Evolutionary conservation across 2,797 vertebrate genomes (phyloP), one percentile per base, ranked within the genome.

Genomic region (Zenarchopterus dispar): DNA sequence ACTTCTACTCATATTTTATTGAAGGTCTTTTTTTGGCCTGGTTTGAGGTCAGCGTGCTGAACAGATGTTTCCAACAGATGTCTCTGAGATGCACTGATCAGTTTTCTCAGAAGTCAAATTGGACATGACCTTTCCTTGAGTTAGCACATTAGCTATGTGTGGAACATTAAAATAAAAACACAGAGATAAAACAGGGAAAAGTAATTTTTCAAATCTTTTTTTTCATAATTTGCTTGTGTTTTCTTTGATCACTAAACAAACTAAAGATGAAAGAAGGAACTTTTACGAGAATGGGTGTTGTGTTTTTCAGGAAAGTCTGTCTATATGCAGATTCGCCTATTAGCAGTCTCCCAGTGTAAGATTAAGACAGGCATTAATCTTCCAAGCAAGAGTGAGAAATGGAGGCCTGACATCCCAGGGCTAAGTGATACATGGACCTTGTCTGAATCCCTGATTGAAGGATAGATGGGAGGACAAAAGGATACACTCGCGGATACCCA

Each of bases 361-460:
- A 78, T 84, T 77, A 81, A 55, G 73, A 72, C 23, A 13, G 54
- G 51, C 84, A 88, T 90, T 87, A 82, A 89, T 91, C 88, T 88
- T 78, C 59, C 51, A 62, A 65, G 60, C 76, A 67, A 79, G 74
- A 31, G 53, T 55, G 60, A 72, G 46, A 81, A 71, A 74, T 86
- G 65, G 76, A 76, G 74, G 55, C 78, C 70, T 67, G 84, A 83
- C 87, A 85, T 77, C 67, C 46, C 60, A 65, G 62, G 84, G 78
- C 71, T 81, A 81, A 86, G 69, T 89, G 82, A 88, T 85, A 84
- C 88, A 87, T 84, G 75, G 77, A 82, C 73, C 83, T 76, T 87
- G 85, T 89, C 36, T 39, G 16, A 36, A 36, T 10, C 33, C 33
- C 84, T 82, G 81, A 88, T 85, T 79, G 78, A 82, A 63, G 72